Evolutionary conservation across 1,140 invertebrate species (phyloP), one percentile per base, ranked within the genome.

Genomic region (Choristoneura fumiferana): DNA sequence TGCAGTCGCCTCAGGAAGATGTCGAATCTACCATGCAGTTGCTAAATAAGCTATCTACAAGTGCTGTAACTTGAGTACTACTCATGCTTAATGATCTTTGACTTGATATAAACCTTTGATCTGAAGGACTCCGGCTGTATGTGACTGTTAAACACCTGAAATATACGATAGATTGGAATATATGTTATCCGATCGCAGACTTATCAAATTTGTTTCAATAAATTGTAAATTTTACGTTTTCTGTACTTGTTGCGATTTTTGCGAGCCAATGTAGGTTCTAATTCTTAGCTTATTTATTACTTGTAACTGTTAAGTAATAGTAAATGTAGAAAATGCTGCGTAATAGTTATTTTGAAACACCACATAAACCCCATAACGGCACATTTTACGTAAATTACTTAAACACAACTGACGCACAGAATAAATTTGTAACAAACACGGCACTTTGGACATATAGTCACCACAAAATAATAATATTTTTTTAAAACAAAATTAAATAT

Each of bases 61-160:
- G 43, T 49, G 53, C 33, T 54, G 22, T 3, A 22, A 54, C 53
- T 76, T 71, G 76, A 80, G 76, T 76, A 71, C 81, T 86, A 85
- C 75, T 73, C 85, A 89, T 89, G 85, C 85, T 78, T 76, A 87
- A 65, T 78, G 79, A 82, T 69, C 65, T 77, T 84, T 86, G 87
- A 86, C 71, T 89, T 81, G 84, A 91, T 91, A 92, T 91, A 90
- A 94, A 95, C 94, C 94, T 95, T 95, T 91, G 95, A 93, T 92
- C 95, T 93, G 92, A 95, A 96, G 70, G 95, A 94, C 91, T 96
- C 95, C 93, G 94, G 94, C 91, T 95, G 93, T 91, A 95, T 94
- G 92, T 96, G 95, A 93, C 95, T 96, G 93, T 96, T 97, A 92
- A 96, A 96, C 82, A 96, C 95, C 95, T 96, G 93, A 83, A 94